Evolutionary conservation across 2,888 invertebrate genomes (phyloP), one percentile per base, ranked within the genome.

Genomic region (Oscheius sp.): DNA sequence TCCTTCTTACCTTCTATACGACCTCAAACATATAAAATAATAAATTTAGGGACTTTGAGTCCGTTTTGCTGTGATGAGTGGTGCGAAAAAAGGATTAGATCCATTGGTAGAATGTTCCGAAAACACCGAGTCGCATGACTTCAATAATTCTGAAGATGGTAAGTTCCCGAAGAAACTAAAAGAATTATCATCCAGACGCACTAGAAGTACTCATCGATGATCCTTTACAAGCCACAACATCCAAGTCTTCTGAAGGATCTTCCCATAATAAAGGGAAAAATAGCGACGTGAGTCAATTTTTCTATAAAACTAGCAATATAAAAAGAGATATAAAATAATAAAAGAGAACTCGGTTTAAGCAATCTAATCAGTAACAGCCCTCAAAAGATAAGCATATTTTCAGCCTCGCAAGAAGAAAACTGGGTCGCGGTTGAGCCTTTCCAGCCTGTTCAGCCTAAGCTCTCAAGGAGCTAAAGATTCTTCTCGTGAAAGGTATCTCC

Each of bases 71-170:
- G 50, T 34, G 17, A 50, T 70, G 71, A 71, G 69, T 57, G 57
- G 53, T 10, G 70, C 52, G 42, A 76, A 74, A 65, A 71, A 73
- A 29, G 73, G 73, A 27, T 67, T 77, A 8, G 77, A 68, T 64
- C 74, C 77, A 29, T 33, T 77, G 58, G 74, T 76, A 25, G 77
- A 77, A 58, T 72, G 72, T 48, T 66, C 72, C 15, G 72, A 72
- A 20, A 33, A 33, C 27, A 27, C 34, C 12, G 72, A 72, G 6
- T 48, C 48, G 42, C 70, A 71, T 46, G 73, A 66, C 29, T 46
- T 33, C 45, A 23, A 23, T 20, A 27, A 25, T 50, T 50, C 48
- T 5, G 48, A 64, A 48, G 48, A 64, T 23, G 64, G 64, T 64
- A 10, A 17, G 64, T 64, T 20, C 1, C 5, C 15, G n/a, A 29